Evolutionary conservation across 2,113 vertebrate genomes (phyloP), one percentile per base, ranked within the genome.

Genomic region (Anseranas semipalmata): DNA sequence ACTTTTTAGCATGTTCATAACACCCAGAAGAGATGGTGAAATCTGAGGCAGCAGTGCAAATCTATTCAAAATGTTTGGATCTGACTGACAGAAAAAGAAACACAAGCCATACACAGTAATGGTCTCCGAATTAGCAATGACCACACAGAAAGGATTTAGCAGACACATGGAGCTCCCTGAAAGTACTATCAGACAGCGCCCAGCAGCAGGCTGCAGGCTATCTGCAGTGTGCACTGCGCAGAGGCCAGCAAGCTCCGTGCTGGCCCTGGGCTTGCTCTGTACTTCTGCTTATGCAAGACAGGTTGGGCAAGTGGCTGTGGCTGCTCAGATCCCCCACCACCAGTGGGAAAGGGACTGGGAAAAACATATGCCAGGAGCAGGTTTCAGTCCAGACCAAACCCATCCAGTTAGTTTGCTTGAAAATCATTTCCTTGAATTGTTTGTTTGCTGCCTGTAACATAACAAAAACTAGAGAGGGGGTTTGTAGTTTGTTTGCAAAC

Each of bases 41-140:
- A 81, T 70, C 58, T 50, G 48, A 84, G 37, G 28, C 43, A 77
- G 65, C 59, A 46, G 22, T 1, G 15, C n/a, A 33, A 56, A 70
- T 32, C 9, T 52, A 14, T 28, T 70, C 7, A 68, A 35, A 65
- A 46, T 10, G 10, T 46, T 90, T 1, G 2, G 25, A 43, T 48
- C 14, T 21, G 48, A 60, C 16, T 46, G 46, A 43, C 10, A 56
- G 60, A 73, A 84, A 39, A 60, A 70, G 41, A 66, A 78, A 25
- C 17, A 17, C 10, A 14, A 59, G 50, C 11, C 50, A 10, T 16
- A 88, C 1, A 1, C 0, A 4, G 1, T 25, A 66, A 43, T 1
- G 0, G 60, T 27, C 66, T 67, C 35, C 27, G 65, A 78, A 74
- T 50, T 13, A 71, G 60, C 50, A 67, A 28, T 5, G 5, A 20